A percentile compares a stretch with the other conserved stretches of the same genome.
Evolutionary conservation across 2,888 invertebrate genomes (phyloP).

Genomic region (Epirrhoe tristata): DNA sequence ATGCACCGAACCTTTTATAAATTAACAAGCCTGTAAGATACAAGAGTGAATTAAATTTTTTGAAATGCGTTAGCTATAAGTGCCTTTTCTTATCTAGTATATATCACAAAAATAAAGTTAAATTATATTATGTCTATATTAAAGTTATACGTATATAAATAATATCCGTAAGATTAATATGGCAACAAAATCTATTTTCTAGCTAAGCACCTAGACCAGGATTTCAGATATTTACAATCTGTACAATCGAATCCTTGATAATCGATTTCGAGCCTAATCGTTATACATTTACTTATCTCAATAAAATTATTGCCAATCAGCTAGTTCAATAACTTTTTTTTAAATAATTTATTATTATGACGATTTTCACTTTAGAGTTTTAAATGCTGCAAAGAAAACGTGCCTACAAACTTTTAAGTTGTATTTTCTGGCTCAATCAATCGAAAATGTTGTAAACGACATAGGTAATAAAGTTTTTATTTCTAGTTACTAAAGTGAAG

Average conservation of each 20-base stretch:
- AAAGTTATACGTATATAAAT: constrained; percentile 77
- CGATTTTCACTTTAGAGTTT: constrained; percentile 57
- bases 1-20: not conserved
- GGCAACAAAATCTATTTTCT: constrained; percentile 84
- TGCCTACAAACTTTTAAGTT: constrained; percentile 10
- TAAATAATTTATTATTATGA: constrained; percentile 59
- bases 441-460: not conserved
- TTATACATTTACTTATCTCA: constrained; percentile 66
- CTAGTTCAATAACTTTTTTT: constrained; percentile 70
- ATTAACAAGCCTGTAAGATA: not conserved
- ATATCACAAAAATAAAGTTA: constrained; percentile 81
- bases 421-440: not conserved
- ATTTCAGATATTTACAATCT: constrained; percentile 79
- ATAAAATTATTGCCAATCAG: constrained; percentile 80
- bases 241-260: constrained; percentile 70
- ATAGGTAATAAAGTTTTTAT: not conserved
- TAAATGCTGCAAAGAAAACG: constrained; percentile 61
- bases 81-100: constrained; percentile 53
- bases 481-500: not conserved
- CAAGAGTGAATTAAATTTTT: constrained; percentile 4
- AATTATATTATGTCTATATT: constrained; percentile 79
- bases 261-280: constrained; percentile 59
- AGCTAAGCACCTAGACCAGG: constrained; percentile 82
- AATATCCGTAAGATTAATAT: constrained; percentile 83
- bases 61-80: constrained; percentile 20